A percentile compares a stretch with the other conserved stretches of the same genome.
Conservation (phyloP, 2,888 invertebrate genomes). For the Campopleginae sp. region DNA sequence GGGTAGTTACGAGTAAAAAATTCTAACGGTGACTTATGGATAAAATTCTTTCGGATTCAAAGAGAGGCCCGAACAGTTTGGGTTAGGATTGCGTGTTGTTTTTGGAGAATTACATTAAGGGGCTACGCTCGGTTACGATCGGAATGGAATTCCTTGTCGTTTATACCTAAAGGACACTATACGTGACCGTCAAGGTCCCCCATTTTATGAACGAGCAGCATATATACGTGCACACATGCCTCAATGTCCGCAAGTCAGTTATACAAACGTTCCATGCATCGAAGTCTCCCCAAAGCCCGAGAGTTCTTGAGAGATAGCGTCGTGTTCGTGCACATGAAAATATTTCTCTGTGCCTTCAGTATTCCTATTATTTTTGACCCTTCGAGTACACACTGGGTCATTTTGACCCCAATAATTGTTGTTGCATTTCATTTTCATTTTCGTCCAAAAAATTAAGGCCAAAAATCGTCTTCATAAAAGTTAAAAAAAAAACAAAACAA, state of each 20-base stretch:
- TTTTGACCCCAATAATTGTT: too few species aligned
- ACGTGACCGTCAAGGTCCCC: slow-evolving; percentile 39
- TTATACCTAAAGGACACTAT: slow-evolving; percentile 34
- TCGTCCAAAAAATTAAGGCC: too few species aligned
- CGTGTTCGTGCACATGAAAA: background rate
- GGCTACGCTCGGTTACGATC: slow-evolving; percentile 49
- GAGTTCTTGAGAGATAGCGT: background rate
- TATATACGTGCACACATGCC: background rate
- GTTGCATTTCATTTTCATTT: too few species aligned
- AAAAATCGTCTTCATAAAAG: too few species aligned
- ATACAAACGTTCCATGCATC: slow-evolving; percentile 38
- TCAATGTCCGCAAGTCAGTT: background rate
- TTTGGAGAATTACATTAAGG: slow-evolving; percentile 26
- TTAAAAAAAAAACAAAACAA: too few species aligned
- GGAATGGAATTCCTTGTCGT: slow-evolving; percentile 41
- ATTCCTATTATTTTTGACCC: background rate
- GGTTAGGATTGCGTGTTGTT: background rate
- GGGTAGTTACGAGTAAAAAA: background rate
- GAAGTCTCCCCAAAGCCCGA: slow-evolving; percentile 25
- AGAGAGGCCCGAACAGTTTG: background rate
- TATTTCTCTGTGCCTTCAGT: background rate
- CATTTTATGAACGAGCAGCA: slow-evolving; percentile 16
- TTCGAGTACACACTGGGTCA: too few species aligned
- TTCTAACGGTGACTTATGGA: background rate
- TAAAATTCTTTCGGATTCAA: background rate